Conservation (phyloP, 2,113 vertebrate species). For the Cercocebus atys region DNA sequence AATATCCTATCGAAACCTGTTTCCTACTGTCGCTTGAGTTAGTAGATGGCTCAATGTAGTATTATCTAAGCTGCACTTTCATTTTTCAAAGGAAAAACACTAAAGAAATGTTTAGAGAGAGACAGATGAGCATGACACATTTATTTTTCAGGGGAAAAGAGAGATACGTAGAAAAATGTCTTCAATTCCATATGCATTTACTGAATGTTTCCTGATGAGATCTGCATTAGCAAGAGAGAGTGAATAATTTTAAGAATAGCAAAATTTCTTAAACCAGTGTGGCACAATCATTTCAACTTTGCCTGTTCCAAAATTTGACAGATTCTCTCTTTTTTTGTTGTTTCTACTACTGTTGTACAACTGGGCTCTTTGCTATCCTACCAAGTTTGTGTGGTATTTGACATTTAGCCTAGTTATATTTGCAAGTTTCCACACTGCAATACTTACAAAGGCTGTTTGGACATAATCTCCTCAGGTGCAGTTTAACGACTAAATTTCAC, state of each 20-base stretch:
- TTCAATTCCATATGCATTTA: background rate
- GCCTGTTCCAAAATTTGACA: background rate
- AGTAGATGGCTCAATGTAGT: background rate
- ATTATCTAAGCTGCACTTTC: slow-evolving; percentile 40
- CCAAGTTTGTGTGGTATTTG: slow-evolving; percentile 31
- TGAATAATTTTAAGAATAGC: background rate
- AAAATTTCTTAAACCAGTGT: slow-evolving; percentile 6
- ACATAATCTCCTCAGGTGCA: background rate
- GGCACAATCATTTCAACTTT: slow-evolving; percentile 8
- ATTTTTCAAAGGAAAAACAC: slow-evolving; percentile 55
- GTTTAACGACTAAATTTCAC: background rate
- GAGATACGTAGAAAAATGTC: too few species aligned
- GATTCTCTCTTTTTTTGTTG: slow-evolving; percentile 7
- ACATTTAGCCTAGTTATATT: slow-evolving; percentile 59
- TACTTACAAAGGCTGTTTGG: slow-evolving; percentile 27
- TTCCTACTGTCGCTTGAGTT: slow-evolving; percentile 44
- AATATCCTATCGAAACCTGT: background rate
- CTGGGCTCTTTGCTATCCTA: background rate
- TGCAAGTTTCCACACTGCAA: slow-evolving; percentile 50
- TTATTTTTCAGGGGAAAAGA: slow-evolving; percentile 28
- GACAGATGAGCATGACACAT: background rate
- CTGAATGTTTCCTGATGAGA: background rate
- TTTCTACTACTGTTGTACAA: background rate
- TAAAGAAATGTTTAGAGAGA: slow-evolving; percentile 42
- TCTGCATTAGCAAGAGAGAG: background rate